Conservation (phyloP, 35 echinoderm and acorn worm species). For the Amphiura filiformis region DNA sequence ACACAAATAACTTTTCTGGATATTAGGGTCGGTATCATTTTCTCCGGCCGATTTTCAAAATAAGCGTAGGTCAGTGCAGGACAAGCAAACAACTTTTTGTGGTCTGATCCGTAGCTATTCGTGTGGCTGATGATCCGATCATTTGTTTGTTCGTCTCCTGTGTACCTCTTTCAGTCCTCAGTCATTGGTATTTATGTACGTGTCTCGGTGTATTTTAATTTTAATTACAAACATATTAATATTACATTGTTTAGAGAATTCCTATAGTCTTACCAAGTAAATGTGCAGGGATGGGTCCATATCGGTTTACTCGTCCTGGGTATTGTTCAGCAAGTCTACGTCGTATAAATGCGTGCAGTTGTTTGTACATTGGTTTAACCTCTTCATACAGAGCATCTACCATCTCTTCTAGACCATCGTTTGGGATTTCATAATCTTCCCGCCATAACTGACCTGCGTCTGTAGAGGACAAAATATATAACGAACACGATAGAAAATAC, state of each 20-base stretch:
- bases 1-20: no score
- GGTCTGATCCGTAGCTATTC: no score
- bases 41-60: no score
- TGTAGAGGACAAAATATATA: neutral
- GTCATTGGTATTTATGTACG: neutral
- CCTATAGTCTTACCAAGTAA: slow-evolving; percentile 75
- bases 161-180: neutral
- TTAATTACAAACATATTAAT: no score
- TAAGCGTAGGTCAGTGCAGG: no score
- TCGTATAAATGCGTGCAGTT: slow-evolving; percentile 91
- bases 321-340: slow-evolving; percentile 65
- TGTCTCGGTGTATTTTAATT: no score
- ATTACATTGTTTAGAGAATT: no score
- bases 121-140: no score
- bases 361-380: slow-evolving; percentile 83
- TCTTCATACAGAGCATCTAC: slow-evolving; percentile 60
- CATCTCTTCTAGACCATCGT: slow-evolving; percentile 44
- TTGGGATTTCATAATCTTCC: slow-evolving; percentile 70
- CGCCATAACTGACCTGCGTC: slow-evolving; percentile 57
- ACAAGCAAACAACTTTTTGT: no score
- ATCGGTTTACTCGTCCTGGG: slow-evolving; percentile 30
- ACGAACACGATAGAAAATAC: no score
- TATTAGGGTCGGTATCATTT: no score
- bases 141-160: neutral
- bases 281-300: slow-evolving; percentile 75